A percentile compares a stretch with the other conserved stretches of the same genome.
Conservation (phyloP, 2,797 vertebrate species). For the Phataginus tetradactyla region DNA sequence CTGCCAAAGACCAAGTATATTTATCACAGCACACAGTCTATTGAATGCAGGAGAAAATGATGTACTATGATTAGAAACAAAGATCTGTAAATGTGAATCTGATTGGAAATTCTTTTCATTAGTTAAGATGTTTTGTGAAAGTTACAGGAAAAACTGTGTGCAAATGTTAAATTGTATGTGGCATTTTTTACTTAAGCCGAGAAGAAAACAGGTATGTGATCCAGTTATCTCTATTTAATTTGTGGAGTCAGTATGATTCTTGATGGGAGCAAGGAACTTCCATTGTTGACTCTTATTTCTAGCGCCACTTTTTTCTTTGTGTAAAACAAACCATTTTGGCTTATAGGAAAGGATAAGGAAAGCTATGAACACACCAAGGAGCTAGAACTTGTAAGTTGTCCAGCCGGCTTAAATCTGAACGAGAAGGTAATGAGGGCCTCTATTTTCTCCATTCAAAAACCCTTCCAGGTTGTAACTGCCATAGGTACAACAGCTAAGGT, state of each 20-base stretch:
- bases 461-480: background rate
- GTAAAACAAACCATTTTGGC: background rate
- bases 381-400: background rate
- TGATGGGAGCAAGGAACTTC: background rate
- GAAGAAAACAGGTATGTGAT: background rate
- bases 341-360: background rate
- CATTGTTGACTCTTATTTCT: background rate
- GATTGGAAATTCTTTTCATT: constrained; percentile 14
- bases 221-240: background rate
- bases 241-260: background rate
- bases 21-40: background rate
- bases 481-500: background rate
- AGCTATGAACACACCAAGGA: background rate
- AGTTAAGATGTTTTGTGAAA: background rate
- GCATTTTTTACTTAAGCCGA: background rate
- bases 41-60: background rate
- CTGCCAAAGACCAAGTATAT: background rate
- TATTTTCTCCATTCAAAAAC: background rate
- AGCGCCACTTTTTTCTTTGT: background rate
- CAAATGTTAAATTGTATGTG: background rate
- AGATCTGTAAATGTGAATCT: background rate
- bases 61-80: background rate
- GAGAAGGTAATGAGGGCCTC: background rate
- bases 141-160: background rate
- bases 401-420: background rate